Conservation (phyloP, 1,140 invertebrate genomes). For the Alviniconcha marisindica region DNA sequence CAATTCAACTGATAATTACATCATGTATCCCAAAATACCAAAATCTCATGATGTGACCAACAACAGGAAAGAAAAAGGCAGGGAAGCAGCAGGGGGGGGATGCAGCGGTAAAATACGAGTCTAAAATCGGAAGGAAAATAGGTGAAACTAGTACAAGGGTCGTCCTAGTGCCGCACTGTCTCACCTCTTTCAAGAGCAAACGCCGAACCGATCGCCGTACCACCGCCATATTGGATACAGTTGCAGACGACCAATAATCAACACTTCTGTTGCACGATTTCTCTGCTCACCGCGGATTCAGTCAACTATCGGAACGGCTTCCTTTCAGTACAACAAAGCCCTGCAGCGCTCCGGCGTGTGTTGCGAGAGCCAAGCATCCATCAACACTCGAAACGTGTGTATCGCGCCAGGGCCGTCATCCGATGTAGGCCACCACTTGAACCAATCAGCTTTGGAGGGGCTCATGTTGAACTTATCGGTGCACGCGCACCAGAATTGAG, state of each 20-base stretch:
- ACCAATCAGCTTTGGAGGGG: not conserved
- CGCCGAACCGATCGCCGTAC: not conserved
- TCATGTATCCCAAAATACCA: too few species aligned
- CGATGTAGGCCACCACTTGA: not conserved
- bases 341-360: not conserved
- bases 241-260: conserved; percentile 5
- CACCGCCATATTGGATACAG: conserved; percentile 19
- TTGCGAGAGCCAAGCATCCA: not conserved
- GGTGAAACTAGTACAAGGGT: too few species aligned
- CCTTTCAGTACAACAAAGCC: not conserved
- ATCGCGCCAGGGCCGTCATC: not conserved
- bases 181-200: conserved; percentile 6
- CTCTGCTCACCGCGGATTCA: not conserved
- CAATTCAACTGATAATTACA: too few species aligned
- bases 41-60: too few species aligned
- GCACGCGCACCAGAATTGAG: not conserved
- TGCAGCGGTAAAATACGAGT: too few species aligned
- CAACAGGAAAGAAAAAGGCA: too few species aligned
- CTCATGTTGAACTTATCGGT: not conserved
- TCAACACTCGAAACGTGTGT: not conserved
- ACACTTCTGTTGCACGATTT: not conserved
- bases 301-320: not conserved
- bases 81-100: too few species aligned
- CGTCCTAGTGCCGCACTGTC: too few species aligned
- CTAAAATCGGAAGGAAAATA: too few species aligned